Evolutionary conservation across 2,888 invertebrate genomes (phyloP), one percentile per base, ranked within the genome.

Genomic region (Cylindroiulus punctatus): DNA sequence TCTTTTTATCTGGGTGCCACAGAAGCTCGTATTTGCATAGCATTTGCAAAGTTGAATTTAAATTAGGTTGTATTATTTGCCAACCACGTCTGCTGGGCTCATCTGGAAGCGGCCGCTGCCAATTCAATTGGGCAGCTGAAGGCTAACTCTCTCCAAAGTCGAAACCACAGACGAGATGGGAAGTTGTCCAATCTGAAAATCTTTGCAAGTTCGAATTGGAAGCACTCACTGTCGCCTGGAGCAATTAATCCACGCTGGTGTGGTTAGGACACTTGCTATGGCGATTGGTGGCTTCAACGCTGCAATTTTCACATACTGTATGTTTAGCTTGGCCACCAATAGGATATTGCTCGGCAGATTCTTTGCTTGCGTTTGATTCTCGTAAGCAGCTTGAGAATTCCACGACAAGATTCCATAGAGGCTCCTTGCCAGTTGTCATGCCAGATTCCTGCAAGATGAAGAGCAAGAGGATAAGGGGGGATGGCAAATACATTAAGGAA

Each of bases 1-100:
- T 65, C 65, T 65, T 65, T 65, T 65, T 65, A 65, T 65, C 65
- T 65, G 65, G 7, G 5, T 65, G 26, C 65, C 26, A 26, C 65
- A 65, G 65, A 65, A 65, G 65, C 65, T 26, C 26, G 65, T n/a
- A 65, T 65, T 65, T 65, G 65, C 65, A 65, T 65, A 26, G 65
- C 65, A 65, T 65, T 65, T 65, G n/a, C 65, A 65, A 65, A 65
- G 65, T 65, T 65, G 65, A 65, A 65, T 65, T 65, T 65, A 65
- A 65, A 65, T 65, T 65, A 65, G 65, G 65, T 65, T 65, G n/a
- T 65, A 65, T 65, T 65, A 65, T 65, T 65, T 65, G 65, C 65
- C 22, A 65, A 65, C 26, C 65, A 65, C 65, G 65, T 65, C 65
- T 65, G 22, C 65, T 65, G 65, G 65, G n/a, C 65, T 26, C 22